Percentiles rank a stretch among this genome's conserved stretches.
Conservation (phyloP, 2,113 vertebrate genomes). For the Salvelinus namaycush region DNA sequence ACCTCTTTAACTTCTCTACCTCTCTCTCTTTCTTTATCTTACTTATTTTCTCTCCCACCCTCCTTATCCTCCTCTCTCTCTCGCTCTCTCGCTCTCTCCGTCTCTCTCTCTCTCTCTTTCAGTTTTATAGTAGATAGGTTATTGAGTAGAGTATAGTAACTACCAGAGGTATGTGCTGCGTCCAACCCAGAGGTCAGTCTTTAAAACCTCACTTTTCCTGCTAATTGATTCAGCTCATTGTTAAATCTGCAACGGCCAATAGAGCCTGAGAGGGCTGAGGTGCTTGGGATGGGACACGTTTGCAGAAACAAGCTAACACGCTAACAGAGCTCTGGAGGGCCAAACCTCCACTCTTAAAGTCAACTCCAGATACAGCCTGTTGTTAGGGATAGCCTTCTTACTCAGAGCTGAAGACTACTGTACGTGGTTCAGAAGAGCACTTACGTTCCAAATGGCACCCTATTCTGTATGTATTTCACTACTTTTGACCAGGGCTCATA, state of each 20-base stretch:
- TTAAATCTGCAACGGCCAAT: conserved; percentile 40
- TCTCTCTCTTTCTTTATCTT: conserved; percentile 19
- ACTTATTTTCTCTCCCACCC: conserved; percentile 1
- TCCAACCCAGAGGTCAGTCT: conserved; percentile 37
- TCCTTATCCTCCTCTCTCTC: conserved; percentile 12
- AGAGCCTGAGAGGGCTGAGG: conserved; percentile 43
- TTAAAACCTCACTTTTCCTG: conserved; percentile 42
- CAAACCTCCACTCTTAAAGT: too few relatives aligned
- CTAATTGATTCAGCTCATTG: conserved; percentile 46
- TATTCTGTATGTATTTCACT: too few relatives aligned
- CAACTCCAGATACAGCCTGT: conserved; percentile 25
- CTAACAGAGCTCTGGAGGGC: too few relatives aligned
- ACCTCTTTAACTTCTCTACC: conserved; percentile 44
- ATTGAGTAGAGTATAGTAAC: too few relatives aligned
- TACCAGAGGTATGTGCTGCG: conserved; percentile 38
- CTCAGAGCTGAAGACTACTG: too few relatives aligned
- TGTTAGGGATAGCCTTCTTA: not conserved
- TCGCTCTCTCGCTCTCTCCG: conserved; percentile 14
- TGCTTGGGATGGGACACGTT: conserved; percentile 40
- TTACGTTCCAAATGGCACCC: not conserved
- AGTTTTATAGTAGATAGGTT: not conserved
- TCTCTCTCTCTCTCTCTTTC: not conserved
- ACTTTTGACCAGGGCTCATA: not conserved
- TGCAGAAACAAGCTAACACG: conserved; percentile 17
- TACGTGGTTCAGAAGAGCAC: too few relatives aligned